phyloP scores from a whole-genome alignment of 35 echinoderm and acorn worm genomes.

The Heliocidaris erythrogramma region DNA sequence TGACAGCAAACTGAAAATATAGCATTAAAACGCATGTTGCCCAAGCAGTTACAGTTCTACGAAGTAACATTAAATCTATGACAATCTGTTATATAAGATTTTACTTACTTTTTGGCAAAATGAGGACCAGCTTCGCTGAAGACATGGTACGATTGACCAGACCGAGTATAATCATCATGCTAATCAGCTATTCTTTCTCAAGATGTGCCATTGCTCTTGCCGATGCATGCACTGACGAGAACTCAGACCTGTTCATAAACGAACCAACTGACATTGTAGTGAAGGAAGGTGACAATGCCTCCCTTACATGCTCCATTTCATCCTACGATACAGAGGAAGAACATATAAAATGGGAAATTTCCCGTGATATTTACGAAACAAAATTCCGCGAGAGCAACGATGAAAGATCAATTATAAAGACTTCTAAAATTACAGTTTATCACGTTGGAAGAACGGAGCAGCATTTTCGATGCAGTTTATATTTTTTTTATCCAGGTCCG shows the following conservation, averaged over 20 bases:
- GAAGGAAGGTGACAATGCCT: not conserved
- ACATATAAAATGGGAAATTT: not conserved
- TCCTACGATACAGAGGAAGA: not conserved
- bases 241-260: not conserved
- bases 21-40: too few species aligned
- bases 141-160: not conserved
- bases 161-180: not conserved
- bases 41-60: too few species aligned
- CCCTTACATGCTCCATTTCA: not conserved
- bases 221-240: not conserved
- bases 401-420: not conserved
- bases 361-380: not conserved
- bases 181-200: not conserved
- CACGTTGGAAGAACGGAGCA: not conserved
- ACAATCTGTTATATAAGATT: too few species aligned
- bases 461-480: not conserved
- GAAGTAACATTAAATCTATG: too few species aligned
- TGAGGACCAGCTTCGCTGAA: too few species aligned
- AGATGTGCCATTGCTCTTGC: not conserved
- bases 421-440: not conserved
- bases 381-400: not conserved
- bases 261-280: not conserved
- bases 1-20: too few species aligned
- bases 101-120: too few species aligned
- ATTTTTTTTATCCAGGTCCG: not conserved